Evolutionary conservation across 2,113 vertebrate genomes (phyloP).

Genomic region (Calypte anna): DNA sequence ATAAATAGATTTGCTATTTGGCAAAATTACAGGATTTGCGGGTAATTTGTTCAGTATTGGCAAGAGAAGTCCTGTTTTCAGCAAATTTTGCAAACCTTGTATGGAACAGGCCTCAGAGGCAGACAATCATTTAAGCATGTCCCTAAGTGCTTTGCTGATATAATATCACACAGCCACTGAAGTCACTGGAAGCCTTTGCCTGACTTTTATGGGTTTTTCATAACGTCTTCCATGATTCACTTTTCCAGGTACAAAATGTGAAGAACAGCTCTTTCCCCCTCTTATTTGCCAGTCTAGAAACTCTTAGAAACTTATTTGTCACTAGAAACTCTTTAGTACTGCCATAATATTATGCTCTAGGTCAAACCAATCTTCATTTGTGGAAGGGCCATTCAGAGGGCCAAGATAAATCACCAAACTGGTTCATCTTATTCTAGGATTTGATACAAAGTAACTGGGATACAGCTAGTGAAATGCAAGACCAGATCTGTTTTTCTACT

Average conservation of each 20-base stretch:
- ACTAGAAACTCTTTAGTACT: neutral
- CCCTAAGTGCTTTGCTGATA: neutral
- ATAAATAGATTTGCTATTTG: conserved; percentile 34
- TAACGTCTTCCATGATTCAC: neutral
- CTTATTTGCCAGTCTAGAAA: neutral
- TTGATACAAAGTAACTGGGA: neutral
- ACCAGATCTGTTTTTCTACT: neutral
- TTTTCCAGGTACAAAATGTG: conserved; percentile 2
- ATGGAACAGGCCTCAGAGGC: neutral
- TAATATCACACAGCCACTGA: neutral
- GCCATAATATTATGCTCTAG: neutral
- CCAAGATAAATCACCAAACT: neutral
- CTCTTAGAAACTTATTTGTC: too few relatives aligned
- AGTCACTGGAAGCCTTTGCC: conserved; percentile 17
- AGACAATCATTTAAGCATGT: neutral
- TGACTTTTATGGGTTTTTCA: conserved; percentile 39
- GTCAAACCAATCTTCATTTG: neutral
- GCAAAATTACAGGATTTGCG: conserved; percentile 40
- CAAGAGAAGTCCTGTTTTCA: conserved; percentile 1
- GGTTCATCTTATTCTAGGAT: neutral
- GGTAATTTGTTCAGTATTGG: neutral
- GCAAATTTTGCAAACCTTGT: neutral
- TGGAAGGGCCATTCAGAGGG: neutral
- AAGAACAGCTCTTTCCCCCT: neutral
- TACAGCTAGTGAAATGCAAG: neutral